These are phyloP conservation scores for Genyomyrus donnyi DNA, from an alignment of 2,113 vertebrate species.

Conservation along the genomic window DNA sequence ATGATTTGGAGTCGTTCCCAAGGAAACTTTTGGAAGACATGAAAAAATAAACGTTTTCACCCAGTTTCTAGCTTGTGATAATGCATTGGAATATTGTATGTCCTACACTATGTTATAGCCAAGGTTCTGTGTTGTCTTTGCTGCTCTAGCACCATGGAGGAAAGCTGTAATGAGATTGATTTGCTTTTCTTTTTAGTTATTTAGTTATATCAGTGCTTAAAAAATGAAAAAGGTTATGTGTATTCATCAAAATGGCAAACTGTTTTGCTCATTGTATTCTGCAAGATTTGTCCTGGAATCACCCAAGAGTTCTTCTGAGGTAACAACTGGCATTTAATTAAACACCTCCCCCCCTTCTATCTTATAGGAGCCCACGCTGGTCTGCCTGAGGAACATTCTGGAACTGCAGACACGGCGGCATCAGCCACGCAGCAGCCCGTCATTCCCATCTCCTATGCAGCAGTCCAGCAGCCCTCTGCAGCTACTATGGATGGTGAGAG, in stretches of 20 bases:
- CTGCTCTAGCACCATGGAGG: neutral
- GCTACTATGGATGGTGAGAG: constrained; percentile 84
- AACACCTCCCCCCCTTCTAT: neutral
- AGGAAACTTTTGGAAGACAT: neutral
- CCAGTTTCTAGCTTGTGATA: neutral
- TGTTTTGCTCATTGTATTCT: neutral
- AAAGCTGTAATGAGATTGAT: neutral
- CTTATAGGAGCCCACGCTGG: constrained; percentile 64
- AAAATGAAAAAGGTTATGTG: neutral
- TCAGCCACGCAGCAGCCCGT: constrained; percentile 80
- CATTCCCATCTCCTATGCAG: constrained; percentile 71
- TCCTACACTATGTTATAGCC: neutral
- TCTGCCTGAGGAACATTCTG: constrained; percentile 82
- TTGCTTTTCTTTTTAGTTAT: neutral
- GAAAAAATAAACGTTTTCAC: neutral
- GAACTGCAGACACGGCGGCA: constrained; percentile 87
- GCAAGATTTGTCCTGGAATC: neutral
- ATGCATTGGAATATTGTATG: neutral
- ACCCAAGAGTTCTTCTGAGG: neutral
- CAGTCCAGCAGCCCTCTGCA: constrained; percentile 73
- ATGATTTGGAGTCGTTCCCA: neutral
- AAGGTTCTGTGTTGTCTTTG: neutral
- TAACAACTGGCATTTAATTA: neutral
- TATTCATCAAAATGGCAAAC: neutral
- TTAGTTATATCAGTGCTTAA: neutral